Base-by-base conservation (phyloP, 2,113 vertebrate species). In the Chionodraco myersi region DNA sequence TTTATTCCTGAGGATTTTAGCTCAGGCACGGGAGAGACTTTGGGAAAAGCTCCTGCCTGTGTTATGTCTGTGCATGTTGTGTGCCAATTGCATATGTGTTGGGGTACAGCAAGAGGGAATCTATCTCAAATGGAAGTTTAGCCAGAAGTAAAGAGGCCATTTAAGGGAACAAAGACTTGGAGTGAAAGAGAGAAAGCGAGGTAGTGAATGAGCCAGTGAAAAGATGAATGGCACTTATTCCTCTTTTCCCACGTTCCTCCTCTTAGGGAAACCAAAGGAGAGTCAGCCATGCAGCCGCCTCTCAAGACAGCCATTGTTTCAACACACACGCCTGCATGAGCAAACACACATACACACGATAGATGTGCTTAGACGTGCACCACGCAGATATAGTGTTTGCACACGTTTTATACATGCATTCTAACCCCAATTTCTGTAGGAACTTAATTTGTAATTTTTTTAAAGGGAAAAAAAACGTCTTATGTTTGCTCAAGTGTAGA, bases 181-280 rank as follows among this genome's bases (percentile, higher is more conserved):
- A 80, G 75, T 92, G 86, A 89, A 91, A 89, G 86, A 86, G 74
- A 75, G 72, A 75, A 86, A 83, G 83, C 26, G 65, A 53, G 49
- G 65, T 36, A 54, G 65, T 68, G 65, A 68, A 82, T 75, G 83
- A 86, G 69, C 70, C 78, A 65, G 86, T 90, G 85, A 91, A 91
- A 90, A 91, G 91, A 92, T 95, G 92, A 94, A 95, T 94, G 91
- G 90, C 89, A 91, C 91, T 92, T 93, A 94, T 93, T 94, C 91
- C 92, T 92, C 92, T 89, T 93, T 95, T 95, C 93, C 93, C 94
- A 95, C 94, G 89, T 94, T 93, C 89, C 81, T 88, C 88, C 92
- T 91, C 88, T 89, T 81, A 87, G 77, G 57, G 78, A 90, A 85
- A 88, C 93, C 89, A 92, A 92, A 88, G 88, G 88, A 88, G 87